phyloP scores from a whole-genome alignment of 2,113 vertebrate species.

The Leuciscus idus region DNA sequence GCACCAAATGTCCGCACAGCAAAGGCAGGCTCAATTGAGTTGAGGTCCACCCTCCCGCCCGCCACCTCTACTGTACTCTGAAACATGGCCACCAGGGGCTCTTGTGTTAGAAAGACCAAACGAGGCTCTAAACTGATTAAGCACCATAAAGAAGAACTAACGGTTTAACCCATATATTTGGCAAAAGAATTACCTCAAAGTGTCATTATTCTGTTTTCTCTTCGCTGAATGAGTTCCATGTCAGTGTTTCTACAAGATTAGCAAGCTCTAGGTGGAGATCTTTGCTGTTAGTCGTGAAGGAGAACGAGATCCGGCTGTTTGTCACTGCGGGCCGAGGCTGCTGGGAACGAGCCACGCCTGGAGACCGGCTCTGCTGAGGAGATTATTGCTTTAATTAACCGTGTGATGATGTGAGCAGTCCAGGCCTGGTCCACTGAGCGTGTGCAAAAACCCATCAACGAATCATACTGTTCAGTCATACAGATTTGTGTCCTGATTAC shows the following conservation, averaged over 20 bases:
- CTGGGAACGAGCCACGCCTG: slow-evolving; percentile 66
- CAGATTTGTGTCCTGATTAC: slow-evolving; percentile 74
- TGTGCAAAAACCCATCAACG: slow-evolving; percentile 72
- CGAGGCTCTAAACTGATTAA: slow-evolving; percentile 67
- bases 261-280: slow-evolving; percentile 18
- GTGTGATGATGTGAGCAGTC: slow-evolving; percentile 68
- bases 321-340: slow-evolving; percentile 49
- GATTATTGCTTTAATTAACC: slow-evolving; percentile 80
- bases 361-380: slow-evolving; percentile 68
- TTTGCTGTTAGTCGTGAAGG: slow-evolving; percentile 16
- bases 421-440: slow-evolving; percentile 67
- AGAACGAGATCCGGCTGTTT: slow-evolving; percentile 15
- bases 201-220: slow-evolving; percentile 9
- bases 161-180: slow-evolving; percentile 65
- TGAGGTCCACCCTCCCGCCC: not conserved
- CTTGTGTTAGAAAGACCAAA: slow-evolving; percentile 24
- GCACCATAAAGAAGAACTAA: slow-evolving; percentile 70
- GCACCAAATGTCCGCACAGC: slow-evolving; percentile 52
- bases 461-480: slow-evolving; percentile 69
- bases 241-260: slow-evolving; percentile 14
- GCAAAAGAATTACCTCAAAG: slow-evolving; percentile 29
- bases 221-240: not conserved
- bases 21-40: slow-evolving; percentile 4
- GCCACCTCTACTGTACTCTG: slow-evolving; percentile 11
- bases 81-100: slow-evolving; percentile 5